Evolutionary conservation across 2,797 vertebrate genomes (phyloP), one percentile per base, ranked within the genome.

Genomic region (Glyptemys insculpta): DNA sequence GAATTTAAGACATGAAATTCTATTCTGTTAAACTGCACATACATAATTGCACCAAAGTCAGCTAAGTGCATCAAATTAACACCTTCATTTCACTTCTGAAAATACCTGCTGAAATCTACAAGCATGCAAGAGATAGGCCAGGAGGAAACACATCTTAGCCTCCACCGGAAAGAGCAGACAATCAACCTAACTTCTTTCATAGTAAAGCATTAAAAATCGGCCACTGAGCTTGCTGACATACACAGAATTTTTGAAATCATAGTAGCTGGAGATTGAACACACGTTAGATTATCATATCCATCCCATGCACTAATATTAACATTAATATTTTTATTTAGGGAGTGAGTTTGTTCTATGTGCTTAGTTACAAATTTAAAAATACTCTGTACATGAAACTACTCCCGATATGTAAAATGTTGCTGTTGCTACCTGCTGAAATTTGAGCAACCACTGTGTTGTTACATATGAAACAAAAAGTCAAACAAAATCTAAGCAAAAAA

Each of bases 1-100:
- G 96, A 96, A 95, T 97, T 96, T 96, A 97, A 97, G 94, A 94
- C 94, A 89, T 90, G 95, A 95, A 96, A 95, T 93, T 94, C 81
- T 86, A 91, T 88, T 84, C 89, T 91, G 89, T 93, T 94, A 96
- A 82, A 31, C 90, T 91, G 72, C 79, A 92, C 94, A 84, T 91
- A 93, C 94, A 84, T 91, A 95, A 87, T 79, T 87, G 82, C 68
- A 72, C 37, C 37, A 72, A 72, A 72, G 68, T 23, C 8, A 37
- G 68, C 19, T 41, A 92, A 93, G 90, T 93, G 95, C 94, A 94
- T 95, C 80, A 90, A 87, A 93, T 93, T 91, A 96, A 97, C 95
- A 92, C 91, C 11, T 95, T 87, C 89, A 94, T 91, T 91, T 96
- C 59, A 82, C 89, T 94, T 83, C 91, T 91, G 92, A 93, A 88